Percentiles rank a stretch among this genome's conserved stretches.
Conservation (phyloP, 2,888 invertebrate species). For the Halictus quadricinctus region DNA sequence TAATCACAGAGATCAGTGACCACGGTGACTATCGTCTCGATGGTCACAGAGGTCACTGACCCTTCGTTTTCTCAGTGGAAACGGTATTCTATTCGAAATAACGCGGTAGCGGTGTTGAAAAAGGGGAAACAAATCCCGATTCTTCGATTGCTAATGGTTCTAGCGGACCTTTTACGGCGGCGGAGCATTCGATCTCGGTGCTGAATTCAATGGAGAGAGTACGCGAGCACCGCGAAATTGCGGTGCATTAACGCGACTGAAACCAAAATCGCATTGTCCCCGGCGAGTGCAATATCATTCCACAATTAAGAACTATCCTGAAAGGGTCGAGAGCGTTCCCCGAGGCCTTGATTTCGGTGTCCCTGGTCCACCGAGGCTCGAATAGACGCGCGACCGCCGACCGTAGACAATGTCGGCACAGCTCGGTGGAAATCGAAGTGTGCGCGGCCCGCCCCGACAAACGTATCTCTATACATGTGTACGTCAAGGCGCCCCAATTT, state of each 20-base stretch:
- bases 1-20: too few species aligned
- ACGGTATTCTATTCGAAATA: background rate
- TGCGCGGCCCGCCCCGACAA: conserved; percentile 25
- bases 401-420: conserved; percentile 38
- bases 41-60: background rate
- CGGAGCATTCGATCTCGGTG: background rate
- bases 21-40: too few species aligned
- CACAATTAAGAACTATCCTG: conserved; percentile 1
- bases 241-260: background rate
- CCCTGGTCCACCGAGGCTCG: background rate
- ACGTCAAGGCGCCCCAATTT: conserved; percentile 57
- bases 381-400: conserved; percentile 25
- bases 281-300: background rate
- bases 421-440: conserved; percentile 40
- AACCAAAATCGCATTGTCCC: background rate
- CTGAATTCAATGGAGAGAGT: background rate
- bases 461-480: conserved; percentile 37
- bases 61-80: background rate
- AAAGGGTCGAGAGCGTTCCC: background rate
- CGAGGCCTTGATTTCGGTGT: conserved; percentile 1
- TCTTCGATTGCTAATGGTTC: background rate
- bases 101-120: background rate
- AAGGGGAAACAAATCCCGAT: background rate
- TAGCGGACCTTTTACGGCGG: background rate
- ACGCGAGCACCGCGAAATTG: background rate